Evolutionary conservation across 2,888 invertebrate genomes (phyloP), one percentile per base, ranked within the genome.

Genomic region (Synanthedon myopaeformis): DNA sequence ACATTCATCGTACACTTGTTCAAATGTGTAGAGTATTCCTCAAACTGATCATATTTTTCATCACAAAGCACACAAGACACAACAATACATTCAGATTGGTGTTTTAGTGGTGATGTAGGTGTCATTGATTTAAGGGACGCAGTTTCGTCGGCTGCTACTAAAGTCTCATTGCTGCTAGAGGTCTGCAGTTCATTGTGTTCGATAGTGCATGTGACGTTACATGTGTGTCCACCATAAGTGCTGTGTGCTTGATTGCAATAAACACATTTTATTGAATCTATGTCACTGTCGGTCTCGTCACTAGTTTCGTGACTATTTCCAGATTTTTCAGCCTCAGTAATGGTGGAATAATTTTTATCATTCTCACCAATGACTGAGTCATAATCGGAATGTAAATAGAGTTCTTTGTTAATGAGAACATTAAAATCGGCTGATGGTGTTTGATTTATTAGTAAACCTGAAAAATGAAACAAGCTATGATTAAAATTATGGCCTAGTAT

Each of bases 281-380:
- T 76, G 61, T 87, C 87, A 68, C 85, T 86, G 53, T 87, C 87
- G 50, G 87, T 87, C 57, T 86, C 87, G 64, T 85, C 87, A 64
- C 85, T 86, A 45, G 70, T 75, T 64, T 83, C 82, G 58, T 74
- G 60, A 58, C 66, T 60, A 51, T 59, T 65, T 28, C 59, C 61
- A 48, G 51, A 50, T 56, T 62, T 49, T 45, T 72, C 71, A 6
- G 59, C 56, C 28, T 69, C 65, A 10, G 57, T 59, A 59, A 76
- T 75, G 65, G 76, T 82, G 4, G 76, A 70, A 57, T 64, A 68
- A 63, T 84, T 85, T 55, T 84, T 70, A 63, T 76, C 72, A 65
- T 84, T 84, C 45, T 86, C 84, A 58, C 79, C 82, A 58, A 84
- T 77, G 42, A 71, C 67, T 55, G 70, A 67, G 41, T 69, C 70